Base-by-base conservation (phyloP, 2,888 invertebrate species). In the Dyspetes luteomarginatus region DNA sequence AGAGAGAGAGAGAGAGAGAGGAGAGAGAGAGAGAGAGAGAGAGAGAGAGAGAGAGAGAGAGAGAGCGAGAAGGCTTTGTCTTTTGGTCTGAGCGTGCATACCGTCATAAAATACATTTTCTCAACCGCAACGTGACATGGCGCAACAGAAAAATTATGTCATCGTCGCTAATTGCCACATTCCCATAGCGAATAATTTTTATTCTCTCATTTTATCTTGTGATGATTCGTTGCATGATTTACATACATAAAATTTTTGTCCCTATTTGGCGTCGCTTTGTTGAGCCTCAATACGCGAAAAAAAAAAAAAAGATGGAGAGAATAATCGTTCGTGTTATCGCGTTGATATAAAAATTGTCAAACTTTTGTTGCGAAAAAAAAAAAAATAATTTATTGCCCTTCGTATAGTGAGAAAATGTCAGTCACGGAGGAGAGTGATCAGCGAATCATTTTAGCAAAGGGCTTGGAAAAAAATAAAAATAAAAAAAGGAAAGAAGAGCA, bases 31-130 rank as follows among this genome's bases (percentile, higher is more conserved):
- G 17, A 58, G n/a, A 24, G 3, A 55, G n/a, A 52, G 50, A 45
- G 45, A 17, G 1, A 45, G 62, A 60, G 30, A 9, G 9, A 19
- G 2, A 30, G n/a, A 9, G 19, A 17, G 28, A 17, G 2, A 9
- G 26, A 17, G 9, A 22, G 24, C 9, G 26, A 30, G 28, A 12
- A 12, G 28, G 9, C 12, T 64, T 75, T 80, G 60, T 56, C 65
- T 71, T 60, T 55, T 26, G 52, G 58, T 71, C 24, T 43, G 17
- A n/a, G 26, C 45, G 55, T 36, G 50, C 22, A 19, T 45, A 36
- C 15, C n/a, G 12, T 17, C 28, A 56, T 50, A 52, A 80, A 75
- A 69, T 41, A 60, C 50, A 55, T 80, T 60, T 58, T 30, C 45
- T 7, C 52, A 64, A 30, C 30, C 28, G n/a, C 26, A 5, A 15